phyloP scores from a whole-genome alignment of 2,113 vertebrate genomes.

The Planiliza haematocheilus region DNA sequence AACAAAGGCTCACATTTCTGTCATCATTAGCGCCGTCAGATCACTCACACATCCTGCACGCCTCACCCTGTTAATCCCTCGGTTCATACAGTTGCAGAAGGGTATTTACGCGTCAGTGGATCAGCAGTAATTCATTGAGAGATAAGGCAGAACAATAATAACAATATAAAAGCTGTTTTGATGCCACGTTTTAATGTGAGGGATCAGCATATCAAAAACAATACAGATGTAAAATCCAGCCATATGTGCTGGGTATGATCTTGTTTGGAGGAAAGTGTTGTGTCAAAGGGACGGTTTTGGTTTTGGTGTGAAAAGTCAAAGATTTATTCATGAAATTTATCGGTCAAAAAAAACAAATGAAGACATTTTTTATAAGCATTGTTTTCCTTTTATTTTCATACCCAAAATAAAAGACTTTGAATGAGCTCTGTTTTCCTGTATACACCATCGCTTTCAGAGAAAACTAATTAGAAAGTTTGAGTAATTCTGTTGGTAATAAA shows the following conservation, averaged over 20 bases:
- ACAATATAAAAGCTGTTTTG: slow-evolving; percentile 70
- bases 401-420: not conserved
- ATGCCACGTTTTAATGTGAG: slow-evolving; percentile 43
- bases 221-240: slow-evolving; percentile 37
- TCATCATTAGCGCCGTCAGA: slow-evolving; percentile 47
- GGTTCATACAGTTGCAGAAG: slow-evolving; percentile 54
- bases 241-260: slow-evolving; percentile 35
- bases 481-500: slow-evolving; percentile 1
- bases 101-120: slow-evolving; percentile 66
- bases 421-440: not conserved
- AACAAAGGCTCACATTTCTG: slow-evolving; percentile 52
- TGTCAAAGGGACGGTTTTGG: slow-evolving; percentile 17
- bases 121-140: slow-evolving; percentile 52
- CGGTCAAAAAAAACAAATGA: not conserved
- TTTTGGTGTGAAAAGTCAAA: not conserved
- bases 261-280: slow-evolving; percentile 40
- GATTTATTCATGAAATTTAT: not conserved
- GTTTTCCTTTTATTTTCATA: not conserved
- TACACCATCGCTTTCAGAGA: not conserved
- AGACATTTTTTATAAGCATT: not conserved
- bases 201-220: slow-evolving; percentile 58
- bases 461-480: slow-evolving; percentile 5
- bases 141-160: slow-evolving; percentile 54
- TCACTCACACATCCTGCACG: slow-evolving; percentile 32
- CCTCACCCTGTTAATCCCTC: slow-evolving; percentile 65